Conservation (phyloP, 2,888 invertebrate species). For the Brachyptera risi region DNA sequence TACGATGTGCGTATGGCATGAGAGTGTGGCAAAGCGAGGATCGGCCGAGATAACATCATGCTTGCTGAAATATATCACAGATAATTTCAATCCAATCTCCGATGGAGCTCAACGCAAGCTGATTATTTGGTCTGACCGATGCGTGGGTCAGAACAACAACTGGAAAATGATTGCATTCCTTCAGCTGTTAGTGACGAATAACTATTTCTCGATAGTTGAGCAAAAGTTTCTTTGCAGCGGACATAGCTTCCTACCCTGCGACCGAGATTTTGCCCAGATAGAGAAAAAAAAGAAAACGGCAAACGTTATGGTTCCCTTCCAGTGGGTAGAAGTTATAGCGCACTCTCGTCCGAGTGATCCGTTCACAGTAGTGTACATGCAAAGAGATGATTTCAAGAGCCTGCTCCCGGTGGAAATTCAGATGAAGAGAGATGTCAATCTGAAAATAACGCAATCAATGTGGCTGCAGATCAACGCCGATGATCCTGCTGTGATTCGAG, state of each 20-base stretch:
- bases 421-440: not conserved
- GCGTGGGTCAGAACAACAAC: conserved; percentile 20
- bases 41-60: conserved; percentile 1
- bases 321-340: not conserved
- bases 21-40: conserved; percentile 2
- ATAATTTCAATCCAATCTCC: not conserved
- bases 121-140: conserved; percentile 11
- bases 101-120: not conserved
- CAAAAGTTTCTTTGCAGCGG: conserved; percentile 5
- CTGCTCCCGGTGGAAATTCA: not conserved
- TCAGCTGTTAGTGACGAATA: not conserved
- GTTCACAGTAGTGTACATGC: not conserved
- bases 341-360: not conserved
- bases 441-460: not conserved
- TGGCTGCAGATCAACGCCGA: not conserved
- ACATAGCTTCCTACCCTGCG: not conserved
- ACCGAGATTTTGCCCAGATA: not conserved
- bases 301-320: not conserved
- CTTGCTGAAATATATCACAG: not conserved
- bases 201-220: not conserved
- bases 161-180: not conserved
- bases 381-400: not conserved
- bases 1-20: conserved; percentile 15
- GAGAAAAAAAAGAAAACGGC: not conserved
- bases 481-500: not conserved